Percentiles rank a stretch among this genome's conserved stretches.
Evolutionary conservation across 2,113 vertebrate genomes (phyloP).

Genomic region (Burhinus bistriatus): DNA sequence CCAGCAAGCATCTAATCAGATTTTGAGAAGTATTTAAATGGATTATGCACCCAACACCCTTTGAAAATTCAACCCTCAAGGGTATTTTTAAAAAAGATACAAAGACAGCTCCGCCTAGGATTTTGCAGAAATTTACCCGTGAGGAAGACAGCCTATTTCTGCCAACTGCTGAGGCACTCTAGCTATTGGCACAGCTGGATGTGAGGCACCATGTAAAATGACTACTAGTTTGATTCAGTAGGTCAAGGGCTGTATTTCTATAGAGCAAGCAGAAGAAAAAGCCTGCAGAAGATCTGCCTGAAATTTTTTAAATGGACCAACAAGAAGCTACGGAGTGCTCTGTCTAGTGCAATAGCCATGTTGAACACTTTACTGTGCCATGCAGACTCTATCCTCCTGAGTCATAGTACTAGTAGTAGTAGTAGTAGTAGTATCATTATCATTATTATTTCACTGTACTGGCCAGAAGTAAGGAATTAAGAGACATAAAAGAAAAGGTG

Average conservation of each 20-base stretch:
- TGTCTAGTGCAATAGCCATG: not conserved
- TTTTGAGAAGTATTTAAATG: not conserved
- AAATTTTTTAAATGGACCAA: not conserved
- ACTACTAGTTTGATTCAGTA: not conserved
- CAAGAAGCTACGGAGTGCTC: not conserved
- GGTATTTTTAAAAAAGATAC: not conserved
- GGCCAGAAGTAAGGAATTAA: not conserved
- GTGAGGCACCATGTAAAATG: not conserved
- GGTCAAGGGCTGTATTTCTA: not conserved
- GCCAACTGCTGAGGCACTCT: not conserved
- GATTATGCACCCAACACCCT: not conserved
- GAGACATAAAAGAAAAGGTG: not conserved
- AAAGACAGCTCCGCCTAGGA: not conserved
- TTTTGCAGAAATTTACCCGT: not conserved
- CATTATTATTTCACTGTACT: not conserved
- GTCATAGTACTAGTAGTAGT: too few relatives aligned
- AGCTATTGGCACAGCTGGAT: not conserved
- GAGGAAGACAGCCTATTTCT: not conserved
- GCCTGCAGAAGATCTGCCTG: not conserved
- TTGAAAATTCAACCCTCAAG: not conserved
- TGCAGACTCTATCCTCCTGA: not conserved
- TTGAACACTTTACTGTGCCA: not conserved
- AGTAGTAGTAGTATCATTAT: not conserved
- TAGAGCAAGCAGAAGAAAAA: not conserved
- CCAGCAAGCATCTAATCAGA: not conserved